These are phyloP conservation scores for Sardina pilchardus DNA, from an alignment of 2,113 vertebrate species.

Conservation along the genomic window DNA sequence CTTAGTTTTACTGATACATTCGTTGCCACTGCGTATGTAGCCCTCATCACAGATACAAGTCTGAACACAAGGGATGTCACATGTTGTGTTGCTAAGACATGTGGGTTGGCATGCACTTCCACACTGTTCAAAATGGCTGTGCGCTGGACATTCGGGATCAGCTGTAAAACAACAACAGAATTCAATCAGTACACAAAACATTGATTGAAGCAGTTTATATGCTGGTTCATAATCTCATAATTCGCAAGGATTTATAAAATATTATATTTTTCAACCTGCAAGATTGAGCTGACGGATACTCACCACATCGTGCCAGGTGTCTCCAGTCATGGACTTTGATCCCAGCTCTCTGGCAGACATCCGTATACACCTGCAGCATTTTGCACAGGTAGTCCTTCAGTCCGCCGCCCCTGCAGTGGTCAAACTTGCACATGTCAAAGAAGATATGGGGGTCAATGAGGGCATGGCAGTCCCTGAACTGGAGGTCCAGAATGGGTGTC, in stretches of 20 bases:
- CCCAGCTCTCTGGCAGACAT: constrained; percentile 66
- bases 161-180: constrained; percentile 11
- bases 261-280: too few species aligned
- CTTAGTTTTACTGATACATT: constrained; percentile 58
- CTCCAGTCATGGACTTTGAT: constrained; percentile 72
- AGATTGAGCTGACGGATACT: constrained; percentile 59
- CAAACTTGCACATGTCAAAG: constrained; percentile 64
- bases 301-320: constrained; percentile 64
- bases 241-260: neutral
- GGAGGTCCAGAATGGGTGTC: constrained; percentile 39
- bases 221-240: neutral
- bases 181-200: neutral
- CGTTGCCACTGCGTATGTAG: constrained; percentile 61
- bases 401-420: constrained; percentile 65
- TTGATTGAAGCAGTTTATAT: neutral
- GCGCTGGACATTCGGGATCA: constrained; percentile 59
- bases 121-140: constrained; percentile 72
- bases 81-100: constrained; percentile 60
- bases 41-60: constrained; percentile 69
- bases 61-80: constrained; percentile 65
- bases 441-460: constrained; percentile 58
- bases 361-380: constrained; percentile 63
- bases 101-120: constrained; percentile 70
- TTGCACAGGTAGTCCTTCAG: constrained; percentile 59
- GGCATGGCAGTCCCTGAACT: constrained; percentile 58